Conservation (phyloP, 2,113 vertebrate genomes). For the Dipodomys merriami region DNA sequence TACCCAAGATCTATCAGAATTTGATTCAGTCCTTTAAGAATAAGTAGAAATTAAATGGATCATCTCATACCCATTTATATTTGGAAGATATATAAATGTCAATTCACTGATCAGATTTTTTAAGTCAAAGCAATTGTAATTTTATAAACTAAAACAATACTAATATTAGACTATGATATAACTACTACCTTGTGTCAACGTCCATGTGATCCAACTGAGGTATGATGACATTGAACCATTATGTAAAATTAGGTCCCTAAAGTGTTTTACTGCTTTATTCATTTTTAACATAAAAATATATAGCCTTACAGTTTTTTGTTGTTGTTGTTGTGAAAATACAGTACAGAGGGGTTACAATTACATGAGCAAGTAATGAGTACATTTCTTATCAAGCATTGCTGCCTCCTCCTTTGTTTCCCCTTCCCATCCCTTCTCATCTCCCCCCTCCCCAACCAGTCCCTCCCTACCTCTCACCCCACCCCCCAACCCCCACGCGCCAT, state of each 20-base stretch:
- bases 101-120: background rate
- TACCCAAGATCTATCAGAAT: constrained; percentile 52
- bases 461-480: too few species aligned
- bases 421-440: too few species aligned
- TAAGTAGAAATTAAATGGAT: constrained; percentile 53
- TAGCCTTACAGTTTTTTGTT: constrained; percentile 38
- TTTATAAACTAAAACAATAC: background rate
- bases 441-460: too few species aligned
- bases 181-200: background rate
- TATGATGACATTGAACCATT: background rate
- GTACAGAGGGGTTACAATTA: too few species aligned
- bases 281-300: constrained; percentile 33
- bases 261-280: constrained; percentile 19
- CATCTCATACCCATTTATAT: background rate
- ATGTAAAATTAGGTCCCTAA: background rate
- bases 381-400: too few species aligned
- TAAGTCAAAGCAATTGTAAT: background rate
- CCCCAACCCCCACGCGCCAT: too few species aligned
- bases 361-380: too few species aligned
- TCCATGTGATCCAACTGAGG: background rate
- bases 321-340: too few species aligned
- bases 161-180: background rate
- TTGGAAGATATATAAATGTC: background rate
- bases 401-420: too few species aligned
- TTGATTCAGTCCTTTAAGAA: constrained; percentile 48